Base-by-base conservation (phyloP, 1,140 invertebrate species). In the Diorhabda sublineata region DNA sequence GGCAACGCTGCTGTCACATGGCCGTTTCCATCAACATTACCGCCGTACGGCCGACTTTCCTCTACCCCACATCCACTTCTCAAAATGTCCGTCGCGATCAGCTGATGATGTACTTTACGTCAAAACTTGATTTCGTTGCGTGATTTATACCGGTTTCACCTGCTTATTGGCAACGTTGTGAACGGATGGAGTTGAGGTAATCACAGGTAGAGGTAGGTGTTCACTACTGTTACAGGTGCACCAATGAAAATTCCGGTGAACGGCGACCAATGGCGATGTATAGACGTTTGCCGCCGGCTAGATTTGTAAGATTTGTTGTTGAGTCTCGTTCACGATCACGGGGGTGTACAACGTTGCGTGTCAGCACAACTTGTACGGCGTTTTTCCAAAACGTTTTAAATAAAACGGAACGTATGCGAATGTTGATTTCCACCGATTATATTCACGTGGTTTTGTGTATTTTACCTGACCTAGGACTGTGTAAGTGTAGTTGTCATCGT, bases 231-330 rank as follows among this genome's bases (percentile, higher is more conserved):
- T 67, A 73, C 47, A 77, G 78, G 77, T 75, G 77, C 77, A 77
- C 80, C 80, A 81, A 81, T 81, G 68, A 73, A 52, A 52, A 75
- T 72, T 66, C 47, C 59, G 45, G 61, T 67, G 68, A 67, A 65
- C 63, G 41, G 66, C 75, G 77, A 77, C 80, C 80, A 80, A 81
- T 81, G 77, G 79, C 74, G 76, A 71, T 78, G 77, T 74, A 66
- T 58, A 70, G 70, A 74, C 74, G 72, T 73, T 72, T 71, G 42
- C 52, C 59, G 47, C 47, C 47, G 47, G 11, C 11, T 11, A 64
- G n/a, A 44, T 52, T 52, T 52, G 47, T 52, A 52, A 52, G 47
- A 52, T 52, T 52, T 52, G 47, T 52, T 52, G 47, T 52, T 52
- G 47, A 52, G 47, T 52, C 47, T 52, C 47, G 4, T 6, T 52